Evolutionary conservation across 2,888 invertebrate genomes (phyloP).

Genomic region (Cryptus viduatorius): DNA sequence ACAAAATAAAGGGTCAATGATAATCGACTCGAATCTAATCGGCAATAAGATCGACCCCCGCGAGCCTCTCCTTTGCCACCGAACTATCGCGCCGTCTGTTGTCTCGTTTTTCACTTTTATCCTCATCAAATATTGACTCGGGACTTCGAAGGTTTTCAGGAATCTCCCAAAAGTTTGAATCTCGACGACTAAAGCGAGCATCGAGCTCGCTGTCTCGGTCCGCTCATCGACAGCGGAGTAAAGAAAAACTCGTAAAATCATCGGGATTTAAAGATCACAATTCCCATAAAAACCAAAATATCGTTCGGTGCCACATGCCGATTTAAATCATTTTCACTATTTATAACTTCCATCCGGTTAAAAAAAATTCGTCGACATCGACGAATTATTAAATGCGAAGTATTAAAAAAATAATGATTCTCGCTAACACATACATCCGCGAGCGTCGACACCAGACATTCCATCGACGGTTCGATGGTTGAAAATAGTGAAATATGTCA

Average conservation of each 20-base stretch:
- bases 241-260: background rate
- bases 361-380: no score
- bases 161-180: slow-evolving; percentile 40
- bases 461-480: no score
- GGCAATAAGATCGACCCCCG: background rate
- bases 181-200: slow-evolving; percentile 39
- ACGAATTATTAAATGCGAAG: no score
- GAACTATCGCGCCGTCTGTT: slow-evolving; percentile 49
- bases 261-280: background rate
- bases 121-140: slow-evolving; percentile 65
- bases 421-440: no score
- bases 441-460: no score
- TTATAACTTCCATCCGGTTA: no score
- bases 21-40: slow-evolving; percentile 60
- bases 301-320: no score
- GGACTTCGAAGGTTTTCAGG: slow-evolving; percentile 37
- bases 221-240: slow-evolving; percentile 3
- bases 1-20: slow-evolving; percentile 60
- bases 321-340: no score
- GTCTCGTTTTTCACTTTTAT: slow-evolving; percentile 63
- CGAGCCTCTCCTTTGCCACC: slow-evolving; percentile 1
- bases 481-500: no score
- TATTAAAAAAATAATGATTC: no score
- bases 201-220: background rate
- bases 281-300: no score